These are phyloP conservation scores for Spea bombifrons DNA, from an alignment of 2,113 vertebrate species.

Conservation along the genomic window DNA sequence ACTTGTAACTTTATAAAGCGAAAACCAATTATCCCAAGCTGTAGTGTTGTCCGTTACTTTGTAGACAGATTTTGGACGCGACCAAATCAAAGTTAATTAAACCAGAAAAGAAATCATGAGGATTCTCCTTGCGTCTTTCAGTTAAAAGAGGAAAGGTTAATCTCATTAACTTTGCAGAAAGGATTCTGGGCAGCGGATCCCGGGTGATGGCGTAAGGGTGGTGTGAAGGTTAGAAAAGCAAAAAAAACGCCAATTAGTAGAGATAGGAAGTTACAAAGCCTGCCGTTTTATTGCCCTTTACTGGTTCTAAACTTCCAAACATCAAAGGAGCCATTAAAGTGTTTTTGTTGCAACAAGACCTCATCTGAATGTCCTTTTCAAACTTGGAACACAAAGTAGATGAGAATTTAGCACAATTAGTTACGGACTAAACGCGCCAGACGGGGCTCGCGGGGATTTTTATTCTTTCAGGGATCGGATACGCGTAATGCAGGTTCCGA, in stretches of 20 bases:
- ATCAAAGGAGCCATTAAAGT: background rate
- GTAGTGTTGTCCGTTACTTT: no score
- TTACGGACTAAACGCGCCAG: no score
- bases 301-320: background rate
- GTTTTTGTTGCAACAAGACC: background rate
- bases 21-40: background rate
- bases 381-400: no score
- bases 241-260: background rate
- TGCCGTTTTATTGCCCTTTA: background rate
- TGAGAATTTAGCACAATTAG: no score
- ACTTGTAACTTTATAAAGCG: background rate
- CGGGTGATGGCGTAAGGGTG: background rate
- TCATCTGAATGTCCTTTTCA: background rate
- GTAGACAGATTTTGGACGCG: no score
- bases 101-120: no score
- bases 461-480: no score
- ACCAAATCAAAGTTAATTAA: no score
- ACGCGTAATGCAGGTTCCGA: no score
- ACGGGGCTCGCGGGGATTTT: no score
- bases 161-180: background rate
- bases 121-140: background rate
- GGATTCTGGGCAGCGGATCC: background rate
- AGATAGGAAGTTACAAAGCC: background rate
- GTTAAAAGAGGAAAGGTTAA: background rate
- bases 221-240: background rate